Base-by-base conservation (phyloP, 2,888 invertebrate genomes). In the Rhogogaster chlorosoma region DNA sequence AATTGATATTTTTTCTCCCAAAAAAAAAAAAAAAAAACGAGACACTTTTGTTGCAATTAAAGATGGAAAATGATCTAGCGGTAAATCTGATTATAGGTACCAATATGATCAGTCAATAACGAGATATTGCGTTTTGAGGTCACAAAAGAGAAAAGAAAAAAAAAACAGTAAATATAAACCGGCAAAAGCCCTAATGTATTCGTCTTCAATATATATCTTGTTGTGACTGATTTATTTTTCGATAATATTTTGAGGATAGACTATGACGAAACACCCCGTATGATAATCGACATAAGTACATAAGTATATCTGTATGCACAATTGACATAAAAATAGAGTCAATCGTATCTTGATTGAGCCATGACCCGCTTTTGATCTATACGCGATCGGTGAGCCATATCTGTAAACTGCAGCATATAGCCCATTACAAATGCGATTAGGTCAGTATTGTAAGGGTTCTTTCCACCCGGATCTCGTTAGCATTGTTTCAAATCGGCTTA, bases 401-500 rank as follows among this genome's bases (percentile, higher is more conserved):
- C 61, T 12, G 84, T 78, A 86, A 87, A 88, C 85, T 64, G 85
- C 75, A 84, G n/a, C 85, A 86, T 87, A 73, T 80, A 82, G 78
- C 78, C 57, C 10, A 26, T 80, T 86, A 86, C 87, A 89, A 89
- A 90, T 88, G 86, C 87, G 88, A 90, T 90, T 90, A 90, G 84
- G 88, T 86, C 70, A 38, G 87, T 89, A 87, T 87, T 86, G 87
- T 87, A 89, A 80, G 87, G 89, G 88, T 89, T 91, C 88, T 89
- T 85, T 86, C 85, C 83, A 88, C 85, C 86, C 84, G 87, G 89
- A 91, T 91, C 90, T 89, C 86, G 88, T 91, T 91, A 90, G 86
- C 57, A 67, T 84, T 83, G 75, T 87, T 84, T 87, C 82, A 88
- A 90, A 91, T 89, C 86, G 88, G 88, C 89, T 91, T 89, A 89